Conservation (phyloP, 2,888 invertebrate species). For the Melieria picta region DNA sequence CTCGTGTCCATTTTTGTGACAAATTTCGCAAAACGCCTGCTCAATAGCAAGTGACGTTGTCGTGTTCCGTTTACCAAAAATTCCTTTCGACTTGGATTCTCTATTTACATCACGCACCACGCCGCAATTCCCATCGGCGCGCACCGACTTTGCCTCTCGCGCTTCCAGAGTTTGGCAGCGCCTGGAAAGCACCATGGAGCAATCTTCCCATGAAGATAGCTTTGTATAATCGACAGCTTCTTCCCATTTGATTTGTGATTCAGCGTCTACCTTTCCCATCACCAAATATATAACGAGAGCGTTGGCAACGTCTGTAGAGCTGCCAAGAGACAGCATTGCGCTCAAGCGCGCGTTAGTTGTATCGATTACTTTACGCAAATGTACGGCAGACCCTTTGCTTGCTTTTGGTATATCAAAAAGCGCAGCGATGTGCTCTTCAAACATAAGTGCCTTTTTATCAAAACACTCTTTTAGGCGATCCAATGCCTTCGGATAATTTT, state of each 20-base stretch:
- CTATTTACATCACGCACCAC: not conserved
- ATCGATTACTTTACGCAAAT: conserved; percentile 37
- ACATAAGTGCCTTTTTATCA: conserved; percentile 41
- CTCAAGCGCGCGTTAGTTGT: conserved; percentile 37
- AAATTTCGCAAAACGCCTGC: conserved; percentile 17
- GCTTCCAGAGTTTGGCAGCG: conserved; percentile 39
- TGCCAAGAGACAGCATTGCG: conserved; percentile 35
- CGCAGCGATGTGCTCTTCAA: conserved; percentile 38
- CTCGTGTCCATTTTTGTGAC: conserved; percentile 18
- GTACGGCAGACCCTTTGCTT: conserved; percentile 29
- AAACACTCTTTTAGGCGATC: conserved; percentile 34
- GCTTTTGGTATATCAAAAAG: conserved; percentile 31
- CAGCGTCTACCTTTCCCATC: conserved; percentile 31
- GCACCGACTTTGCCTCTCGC: conserved; percentile 27
- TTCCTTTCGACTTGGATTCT: conserved; percentile 12
- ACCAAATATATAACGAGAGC: conserved; percentile 39
- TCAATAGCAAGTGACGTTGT: conserved; percentile 23
- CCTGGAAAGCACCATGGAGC: conserved; percentile 27
- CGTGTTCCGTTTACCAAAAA: conserved; percentile 6
- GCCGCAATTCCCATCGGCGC: too few relatives aligned
- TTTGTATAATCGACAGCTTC: conserved; percentile 38
- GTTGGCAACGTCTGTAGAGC: conserved; percentile 34
- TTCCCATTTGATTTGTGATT: conserved; percentile 39
- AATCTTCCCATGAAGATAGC: conserved; percentile 33
- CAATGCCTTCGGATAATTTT: conserved; percentile 38